Evolutionary conservation across 2,888 invertebrate species (phyloP), one percentile per base, ranked within the genome.

Genomic region (Papilio demoleus): DNA sequence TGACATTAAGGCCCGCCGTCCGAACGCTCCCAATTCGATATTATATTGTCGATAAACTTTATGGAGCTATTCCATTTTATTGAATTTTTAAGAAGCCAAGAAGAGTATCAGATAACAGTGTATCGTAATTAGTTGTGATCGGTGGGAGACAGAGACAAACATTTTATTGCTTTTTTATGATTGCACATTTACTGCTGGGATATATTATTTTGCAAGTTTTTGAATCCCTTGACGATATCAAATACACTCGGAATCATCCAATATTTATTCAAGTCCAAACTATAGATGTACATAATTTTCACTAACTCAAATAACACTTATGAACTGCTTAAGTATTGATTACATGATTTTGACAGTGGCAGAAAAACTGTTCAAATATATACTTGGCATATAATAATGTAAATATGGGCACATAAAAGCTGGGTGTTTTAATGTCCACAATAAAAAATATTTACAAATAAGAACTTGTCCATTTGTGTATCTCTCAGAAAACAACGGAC

Each of bases 11-110:
- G 50, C 66, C 59, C 70, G 47, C 59, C 59, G 74, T 31, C 75
- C 76, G 77, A 72, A 50, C 70, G 75, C 65, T 75, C 76, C 70
- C 74, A 74, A 73, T 75, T 76, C 72, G 63, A 70, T 71, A 79
- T 81, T 78, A 79, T 66, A 71, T 53, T 65, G 77, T 76, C 82
- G 74, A 82, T 85, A 86, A 85, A 84, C 53, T 86, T 86, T 83
- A 85, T 77, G 75, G 71, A 63, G 72, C 72, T 74, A 73, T 77
- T 72, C 63, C 72, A 76, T 75, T 82, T 83, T 80, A 84, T 80
- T 73, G 75, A 72, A 72, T 77, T 78, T 79, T 81, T 79, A 79
- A 76, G 71, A 75, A 68, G 71, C 70, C 70, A 68, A 24, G 66
- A 69, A 63, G 67, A 72, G 71, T 68, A 74, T 76, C 75, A 73